Conservation (phyloP, 2,888 invertebrate species). For the Lypha dubia region DNA sequence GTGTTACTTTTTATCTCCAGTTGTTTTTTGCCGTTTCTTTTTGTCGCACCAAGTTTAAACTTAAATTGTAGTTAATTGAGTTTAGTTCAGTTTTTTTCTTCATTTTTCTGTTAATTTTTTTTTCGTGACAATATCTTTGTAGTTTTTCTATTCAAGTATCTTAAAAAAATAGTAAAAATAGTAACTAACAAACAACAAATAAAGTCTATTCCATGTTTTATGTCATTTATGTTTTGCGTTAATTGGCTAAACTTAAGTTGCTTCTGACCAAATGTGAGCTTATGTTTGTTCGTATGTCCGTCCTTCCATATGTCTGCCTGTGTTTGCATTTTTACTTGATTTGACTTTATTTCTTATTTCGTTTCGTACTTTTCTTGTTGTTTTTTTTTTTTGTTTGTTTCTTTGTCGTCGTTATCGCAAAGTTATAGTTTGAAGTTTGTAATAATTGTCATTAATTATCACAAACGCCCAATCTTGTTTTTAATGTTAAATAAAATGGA, state of each 20-base stretch:
- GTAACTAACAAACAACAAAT: conserved; percentile 36
- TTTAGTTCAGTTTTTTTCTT: conserved; percentile 56
- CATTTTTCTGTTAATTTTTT: not conserved
- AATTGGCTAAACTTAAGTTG: conserved; percentile 71
- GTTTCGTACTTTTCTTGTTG: conserved; percentile 27
- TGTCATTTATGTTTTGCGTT: conserved; percentile 71
- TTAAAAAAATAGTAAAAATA: not conserved
- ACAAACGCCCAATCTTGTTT: conserved; percentile 80
- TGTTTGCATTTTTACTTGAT: conserved; percentile 61
- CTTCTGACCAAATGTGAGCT: conserved; percentile 66
- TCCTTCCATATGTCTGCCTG: conserved; percentile 5
- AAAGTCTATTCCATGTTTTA: conserved; percentile 63
- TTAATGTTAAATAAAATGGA: conserved; percentile 68
- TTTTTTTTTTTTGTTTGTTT: conserved; percentile 1
- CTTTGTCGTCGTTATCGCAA: conserved; percentile 42
- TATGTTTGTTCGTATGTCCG: conserved; percentile 19
- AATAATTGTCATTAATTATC: conserved; percentile 80
- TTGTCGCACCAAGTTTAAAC: conserved; percentile 61
- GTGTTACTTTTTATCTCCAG: conserved; percentile 48
- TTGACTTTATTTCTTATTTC: conserved; percentile 52
- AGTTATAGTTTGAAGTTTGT: conserved; percentile 68
- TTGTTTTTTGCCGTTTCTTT: conserved; percentile 21
- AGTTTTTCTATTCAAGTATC: conserved; percentile 4
- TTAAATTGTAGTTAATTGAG: conserved; percentile 71
- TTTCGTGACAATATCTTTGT: conserved; percentile 28